Conservation (phyloP, 2,888 invertebrate species). For the Myathropa florea region DNA sequence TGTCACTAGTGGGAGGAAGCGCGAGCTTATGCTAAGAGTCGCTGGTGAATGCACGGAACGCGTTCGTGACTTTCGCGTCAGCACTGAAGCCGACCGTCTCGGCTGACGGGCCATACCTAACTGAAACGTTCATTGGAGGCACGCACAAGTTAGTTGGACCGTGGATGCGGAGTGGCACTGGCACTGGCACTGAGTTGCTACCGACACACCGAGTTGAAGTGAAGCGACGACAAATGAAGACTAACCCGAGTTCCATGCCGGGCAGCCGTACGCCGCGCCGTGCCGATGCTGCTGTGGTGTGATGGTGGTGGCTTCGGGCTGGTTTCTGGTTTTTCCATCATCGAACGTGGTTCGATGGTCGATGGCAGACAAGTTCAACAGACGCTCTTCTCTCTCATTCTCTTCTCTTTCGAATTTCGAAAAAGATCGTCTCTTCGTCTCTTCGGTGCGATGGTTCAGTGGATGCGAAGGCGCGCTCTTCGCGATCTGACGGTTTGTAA, state of each 20-base stretch:
- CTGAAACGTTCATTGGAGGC: conserved; percentile 73
- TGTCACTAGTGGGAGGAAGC: conserved; percentile 44
- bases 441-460: not conserved
- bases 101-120: conserved; percentile 79
- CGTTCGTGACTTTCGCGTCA: conserved; percentile 69
- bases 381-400: conserved; percentile 15
- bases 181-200: conserved; percentile 26
- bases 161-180: conserved; percentile 28
- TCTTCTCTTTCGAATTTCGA: conserved; percentile 54
- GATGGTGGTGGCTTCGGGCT: conserved; percentile 30
- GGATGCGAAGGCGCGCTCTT: not conserved
- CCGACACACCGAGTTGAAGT: conserved; percentile 1
- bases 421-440: conserved; percentile 6
- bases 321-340: conserved; percentile 43
- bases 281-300: conserved; percentile 29
- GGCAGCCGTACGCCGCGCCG: too few relatives aligned
- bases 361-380: not conserved
- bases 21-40: conserved; percentile 34
- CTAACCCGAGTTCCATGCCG: not conserved
- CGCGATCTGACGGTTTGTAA: conserved; percentile 54
- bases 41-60: conserved; percentile 26
- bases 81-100: conserved; percentile 76
- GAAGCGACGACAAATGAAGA: not conserved
- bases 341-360: conserved; percentile 26
- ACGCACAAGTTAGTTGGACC: conserved; percentile 60